These are phyloP conservation scores for Lacerta viridis DNA, from an alignment of 2,797 vertebrate species.

Conservation along the genomic window DNA sequence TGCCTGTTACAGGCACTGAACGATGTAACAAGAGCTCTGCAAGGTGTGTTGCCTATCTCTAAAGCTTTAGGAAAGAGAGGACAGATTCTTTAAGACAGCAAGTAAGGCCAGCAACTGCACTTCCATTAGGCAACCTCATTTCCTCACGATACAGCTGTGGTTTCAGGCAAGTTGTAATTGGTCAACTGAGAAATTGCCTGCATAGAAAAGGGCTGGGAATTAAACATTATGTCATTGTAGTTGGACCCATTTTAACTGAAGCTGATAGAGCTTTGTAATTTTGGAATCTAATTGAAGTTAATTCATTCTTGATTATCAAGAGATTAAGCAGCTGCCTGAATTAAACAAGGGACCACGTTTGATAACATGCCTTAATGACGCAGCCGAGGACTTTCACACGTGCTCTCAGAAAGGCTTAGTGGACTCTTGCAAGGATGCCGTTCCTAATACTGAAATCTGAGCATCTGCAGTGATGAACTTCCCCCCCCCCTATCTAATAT, in stretches of 20 bases:
- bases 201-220: not conserved
- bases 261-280: slow-evolving; percentile 23
- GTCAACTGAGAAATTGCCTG: not conserved
- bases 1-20: not conserved
- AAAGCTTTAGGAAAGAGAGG: not conserved
- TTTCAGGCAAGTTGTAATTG: slow-evolving; percentile 2
- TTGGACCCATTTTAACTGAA: slow-evolving; percentile 1
- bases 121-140: not conserved
- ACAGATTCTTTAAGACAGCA: not conserved
- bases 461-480: not conserved
- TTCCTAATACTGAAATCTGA: not conserved
- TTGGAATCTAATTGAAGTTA: slow-evolving; percentile 21
- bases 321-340: slow-evolving; percentile 32
- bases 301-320: slow-evolving; percentile 36
- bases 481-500: not conserved
- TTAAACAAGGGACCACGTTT: not conserved
- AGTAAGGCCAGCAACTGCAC: not conserved
- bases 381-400: too few relatives aligned
- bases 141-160: not conserved
- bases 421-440: not conserved
- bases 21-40: not conserved
- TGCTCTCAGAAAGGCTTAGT: not conserved
- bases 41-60: not conserved
- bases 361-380: not conserved
- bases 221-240: not conserved